phyloP scores from a whole-genome alignment of 2,888 invertebrate species.

The Chydorus sphaericus region DNA sequence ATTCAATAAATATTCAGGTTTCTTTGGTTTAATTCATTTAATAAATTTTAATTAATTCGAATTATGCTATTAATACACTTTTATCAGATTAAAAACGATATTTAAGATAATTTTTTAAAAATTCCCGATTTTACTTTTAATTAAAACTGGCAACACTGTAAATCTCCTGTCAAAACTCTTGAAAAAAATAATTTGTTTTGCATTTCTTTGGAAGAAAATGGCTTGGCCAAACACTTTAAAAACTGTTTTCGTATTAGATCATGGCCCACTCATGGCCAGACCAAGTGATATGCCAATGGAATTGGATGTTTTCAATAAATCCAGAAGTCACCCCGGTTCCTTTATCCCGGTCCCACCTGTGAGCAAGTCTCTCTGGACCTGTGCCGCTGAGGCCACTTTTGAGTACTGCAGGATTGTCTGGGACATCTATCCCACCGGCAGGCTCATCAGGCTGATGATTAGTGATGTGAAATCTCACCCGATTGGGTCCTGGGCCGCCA shows the following conservation, averaged over 20 bases:
- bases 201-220: background rate
- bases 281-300: slow-evolving; percentile 68
- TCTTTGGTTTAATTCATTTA: too few relatives aligned
- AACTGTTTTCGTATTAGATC: slow-evolving; percentile 89
- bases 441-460: slow-evolving; percentile 45
- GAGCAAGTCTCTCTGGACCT: slow-evolving; percentile 89
- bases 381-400: slow-evolving; percentile 82
- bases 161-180: too few relatives aligned
- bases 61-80: too few relatives aligned
- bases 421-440: slow-evolving; percentile 87
- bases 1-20: too few relatives aligned
- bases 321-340: slow-evolving; percentile 40
- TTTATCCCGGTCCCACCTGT: slow-evolving; percentile 67
- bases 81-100: too few relatives aligned
- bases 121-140: too few relatives aligned
- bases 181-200: too few relatives aligned
- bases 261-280: slow-evolving; percentile 78
- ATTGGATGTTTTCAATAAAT: slow-evolving; percentile 56
- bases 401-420: slow-evolving; percentile 94
- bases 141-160: too few relatives aligned
- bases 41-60: too few relatives aligned
- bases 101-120: too few relatives aligned
- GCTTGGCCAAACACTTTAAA: slow-evolving; percentile 35
- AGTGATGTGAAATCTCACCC: slow-evolving; percentile 8
- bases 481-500: slow-evolving; percentile 13